phyloP scores from a whole-genome alignment of 2,113 vertebrate species.

The Astur gentilis region DNA sequence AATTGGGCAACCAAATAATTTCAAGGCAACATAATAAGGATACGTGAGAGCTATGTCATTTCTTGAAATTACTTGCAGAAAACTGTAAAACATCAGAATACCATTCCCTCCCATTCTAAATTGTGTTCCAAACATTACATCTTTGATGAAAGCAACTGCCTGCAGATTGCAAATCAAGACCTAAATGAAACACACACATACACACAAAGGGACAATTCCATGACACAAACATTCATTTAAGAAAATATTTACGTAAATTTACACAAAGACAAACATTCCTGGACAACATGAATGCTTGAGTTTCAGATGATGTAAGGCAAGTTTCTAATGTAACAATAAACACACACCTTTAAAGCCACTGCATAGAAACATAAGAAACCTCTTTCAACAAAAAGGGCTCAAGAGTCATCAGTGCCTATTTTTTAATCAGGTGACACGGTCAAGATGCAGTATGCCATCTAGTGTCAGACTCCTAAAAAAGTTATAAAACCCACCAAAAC shows the following conservation, averaged over 20 bases:
- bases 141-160: background rate
- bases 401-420: rapidly evolving
- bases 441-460: constrained; percentile 19
- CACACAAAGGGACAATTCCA: background rate
- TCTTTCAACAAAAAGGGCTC: background rate
- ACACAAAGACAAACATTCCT: background rate
- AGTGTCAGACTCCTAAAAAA: background rate
- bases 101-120: background rate
- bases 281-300: background rate
- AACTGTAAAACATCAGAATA: background rate
- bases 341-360: background rate
- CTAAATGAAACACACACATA: background rate
- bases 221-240: background rate
- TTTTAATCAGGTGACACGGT: background rate
- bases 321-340: rapidly evolving
- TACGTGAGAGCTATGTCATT: background rate
- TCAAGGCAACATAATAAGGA: background rate
- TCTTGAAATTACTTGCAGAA: background rate
- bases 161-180: background rate
- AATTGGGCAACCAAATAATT: background rate
- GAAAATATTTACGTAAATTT: background rate
- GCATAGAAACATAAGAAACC: background rate
- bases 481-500: background rate
- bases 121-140: background rate
- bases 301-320: background rate